Conservation (phyloP, 2,888 invertebrate species). For the Colletes collaris region DNA sequence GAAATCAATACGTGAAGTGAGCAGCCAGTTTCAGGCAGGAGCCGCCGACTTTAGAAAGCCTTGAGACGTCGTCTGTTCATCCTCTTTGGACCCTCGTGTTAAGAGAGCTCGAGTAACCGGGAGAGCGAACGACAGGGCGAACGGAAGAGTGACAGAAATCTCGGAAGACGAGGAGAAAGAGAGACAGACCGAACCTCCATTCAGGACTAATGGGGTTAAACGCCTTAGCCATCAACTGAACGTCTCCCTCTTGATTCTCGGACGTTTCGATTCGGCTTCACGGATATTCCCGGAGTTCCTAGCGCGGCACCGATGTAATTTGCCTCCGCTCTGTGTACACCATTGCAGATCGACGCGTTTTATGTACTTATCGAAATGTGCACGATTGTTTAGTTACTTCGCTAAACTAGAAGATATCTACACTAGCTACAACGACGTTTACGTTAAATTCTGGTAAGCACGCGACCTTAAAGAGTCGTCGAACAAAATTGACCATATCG, state of each 20-base stretch:
- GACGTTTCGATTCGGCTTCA: slow-evolving; percentile 69
- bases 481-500: too few species aligned
- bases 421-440: too few species aligned
- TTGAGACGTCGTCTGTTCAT: slow-evolving; percentile 76
- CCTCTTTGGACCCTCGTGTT: slow-evolving; percentile 68
- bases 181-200: slow-evolving; percentile 69
- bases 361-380: too few species aligned
- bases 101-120: slow-evolving; percentile 65
- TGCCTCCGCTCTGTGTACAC: neutral
- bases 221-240: slow-evolving; percentile 79
- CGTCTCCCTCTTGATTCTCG: slow-evolving; percentile 70
- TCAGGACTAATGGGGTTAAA: slow-evolving; percentile 82
- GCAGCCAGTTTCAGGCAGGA: slow-evolving; percentile 77
- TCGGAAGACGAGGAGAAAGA: slow-evolving; percentile 57
- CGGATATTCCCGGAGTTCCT: slow-evolving; percentile 29
- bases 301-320: slow-evolving; percentile 1
- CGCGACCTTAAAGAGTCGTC: too few species aligned
- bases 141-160: slow-evolving; percentile 61
- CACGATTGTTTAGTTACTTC: too few species aligned
- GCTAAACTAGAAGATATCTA: too few species aligned
- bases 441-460: too few species aligned
- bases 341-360: neutral
- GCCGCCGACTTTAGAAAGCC: slow-evolving; percentile 78
- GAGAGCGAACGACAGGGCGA: slow-evolving; percentile 51
- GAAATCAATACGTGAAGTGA: slow-evolving; percentile 82